Evolutionary conservation across 2,113 vertebrate species (phyloP).

Genomic region (Numenius arquata): DNA sequence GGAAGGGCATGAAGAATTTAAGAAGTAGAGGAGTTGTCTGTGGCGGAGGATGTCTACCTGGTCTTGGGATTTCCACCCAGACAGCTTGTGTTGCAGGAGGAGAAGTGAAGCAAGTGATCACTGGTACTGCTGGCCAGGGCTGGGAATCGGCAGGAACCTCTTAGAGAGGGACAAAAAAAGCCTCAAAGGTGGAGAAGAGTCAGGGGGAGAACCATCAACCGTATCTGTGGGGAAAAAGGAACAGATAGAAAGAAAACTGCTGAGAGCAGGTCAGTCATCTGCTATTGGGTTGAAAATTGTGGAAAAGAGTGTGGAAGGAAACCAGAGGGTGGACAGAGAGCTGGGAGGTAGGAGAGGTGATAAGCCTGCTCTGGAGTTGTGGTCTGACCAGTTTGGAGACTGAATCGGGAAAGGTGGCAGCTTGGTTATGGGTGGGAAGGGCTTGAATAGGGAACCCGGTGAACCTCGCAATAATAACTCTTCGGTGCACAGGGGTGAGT

Average conservation of each 20-base stretch:
- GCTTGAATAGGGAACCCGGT: not conserved
- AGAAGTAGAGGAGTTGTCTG: not conserved
- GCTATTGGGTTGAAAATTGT: not conserved
- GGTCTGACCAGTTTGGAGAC: not conserved
- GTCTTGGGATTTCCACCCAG: not conserved
- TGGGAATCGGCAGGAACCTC: not conserved
- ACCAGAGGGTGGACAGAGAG: not conserved
- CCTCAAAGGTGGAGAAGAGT: not conserved
- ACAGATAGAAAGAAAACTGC: not conserved
- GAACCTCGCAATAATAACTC: not conserved
- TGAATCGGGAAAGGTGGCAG: not conserved
- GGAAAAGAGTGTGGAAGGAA: not conserved
- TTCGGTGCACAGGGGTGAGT: not conserved
- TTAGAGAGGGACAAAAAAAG: not conserved
- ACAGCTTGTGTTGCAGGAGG: rapidly evolving
- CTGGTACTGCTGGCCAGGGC: not conserved
- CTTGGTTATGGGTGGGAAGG: not conserved
- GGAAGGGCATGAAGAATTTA: not conserved
- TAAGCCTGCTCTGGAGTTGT: not conserved
- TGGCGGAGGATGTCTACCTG: not conserved
- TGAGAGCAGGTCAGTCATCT: not conserved
- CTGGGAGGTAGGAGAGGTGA: too few species aligned
- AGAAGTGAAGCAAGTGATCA: not conserved
- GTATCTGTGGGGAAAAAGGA: not conserved
- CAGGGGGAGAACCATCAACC: not conserved